Evolutionary conservation across 1,140 invertebrate genomes (phyloP), one percentile per base, ranked within the genome.

Genomic region (Phocides pigmalion): DNA sequence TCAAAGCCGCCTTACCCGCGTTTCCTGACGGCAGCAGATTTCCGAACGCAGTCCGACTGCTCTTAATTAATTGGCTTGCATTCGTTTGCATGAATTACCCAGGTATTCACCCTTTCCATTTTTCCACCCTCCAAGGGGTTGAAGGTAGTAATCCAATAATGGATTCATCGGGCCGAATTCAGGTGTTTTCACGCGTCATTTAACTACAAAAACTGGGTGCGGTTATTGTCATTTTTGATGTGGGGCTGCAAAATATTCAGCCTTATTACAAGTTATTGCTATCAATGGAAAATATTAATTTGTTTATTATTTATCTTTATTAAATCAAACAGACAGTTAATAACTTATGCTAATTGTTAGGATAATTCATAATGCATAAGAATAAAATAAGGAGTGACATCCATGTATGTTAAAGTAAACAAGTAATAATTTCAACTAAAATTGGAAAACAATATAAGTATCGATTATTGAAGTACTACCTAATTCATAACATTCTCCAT

Each of bases 31-130:
- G 70, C 80, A 76, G 83, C 80, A 86, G 82, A 89, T 87, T 87
- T 84, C 75, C 62, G 81, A 77, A 73, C 80, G 81, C 72, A 81
- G 72, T 80, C 78, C 46, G 77, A 83, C 76, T 79, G 70, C 77
- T 82, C 81, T 75, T 86, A 86, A 87, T 86, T 87, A 89, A 89
- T 89, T 89, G 87, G 87, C 87, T 89, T 89, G 87, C 82, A 89
- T 89, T 89, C 83, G 82, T 87, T 89, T 86, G 87, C 87, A 89
- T 89, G 83, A 89, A 89, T 89, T 89, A 89, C 72, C 70, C 83
- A 87, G 83, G 83, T 87, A 84, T 77, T 70, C 67, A 70, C 68
- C 74, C 58, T 62, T 56, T 51, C 71, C 72, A 74, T 59, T 71
- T 71, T 68, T 59, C 51, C 56, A 50, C 59, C 44, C 44, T 35